Percentiles rank a stretch among this genome's conserved stretches.
These are phyloP conservation scores for Lampris megalopsis DNA, from an alignment of 2,113 vertebrate species.

Conservation along the genomic window DNA sequence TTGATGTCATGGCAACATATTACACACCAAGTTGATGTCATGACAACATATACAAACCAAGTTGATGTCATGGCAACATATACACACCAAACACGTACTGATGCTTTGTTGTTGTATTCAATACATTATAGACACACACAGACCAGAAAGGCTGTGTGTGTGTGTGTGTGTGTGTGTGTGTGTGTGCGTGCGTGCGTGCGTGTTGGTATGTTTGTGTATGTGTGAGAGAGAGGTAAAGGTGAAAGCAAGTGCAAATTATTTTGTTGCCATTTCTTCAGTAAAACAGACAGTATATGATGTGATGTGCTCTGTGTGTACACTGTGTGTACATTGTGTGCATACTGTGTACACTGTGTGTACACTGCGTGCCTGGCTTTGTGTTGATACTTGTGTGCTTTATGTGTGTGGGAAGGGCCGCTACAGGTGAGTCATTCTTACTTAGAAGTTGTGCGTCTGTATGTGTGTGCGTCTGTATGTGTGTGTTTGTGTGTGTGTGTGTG, in stretches of 20 bases:
- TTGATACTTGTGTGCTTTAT: conserved; percentile 59
- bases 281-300: conserved; percentile 34
- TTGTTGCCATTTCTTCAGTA: conserved; percentile 13
- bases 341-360: too few relatives aligned
- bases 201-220: conserved; percentile 4
- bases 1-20: too few relatives aligned
- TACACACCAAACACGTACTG: too few relatives aligned
- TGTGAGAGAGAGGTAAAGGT: background rate
- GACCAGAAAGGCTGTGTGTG: background rate
- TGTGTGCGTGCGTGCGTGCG: too few relatives aligned
- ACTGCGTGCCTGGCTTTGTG: conserved; percentile 35
- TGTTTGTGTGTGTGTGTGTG: conserved; percentile 4
- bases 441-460: conserved; percentile 43
- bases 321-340: background rate
- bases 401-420: conserved; percentile 64
- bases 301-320: conserved; percentile 11
- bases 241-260: conserved; percentile 15
- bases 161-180: conserved; percentile 12
- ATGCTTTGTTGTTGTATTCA: conserved; percentile 15
- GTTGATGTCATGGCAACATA: too few relatives aligned
- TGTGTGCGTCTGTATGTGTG: conserved; percentile 1
- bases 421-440: conserved; percentile 75
- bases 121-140: background rate
- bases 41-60: too few relatives aligned
- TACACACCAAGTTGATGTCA: too few relatives aligned